phyloP scores from a whole-genome alignment of 1,140 invertebrate genomes.

The Bemisia tabaci region DNA sequence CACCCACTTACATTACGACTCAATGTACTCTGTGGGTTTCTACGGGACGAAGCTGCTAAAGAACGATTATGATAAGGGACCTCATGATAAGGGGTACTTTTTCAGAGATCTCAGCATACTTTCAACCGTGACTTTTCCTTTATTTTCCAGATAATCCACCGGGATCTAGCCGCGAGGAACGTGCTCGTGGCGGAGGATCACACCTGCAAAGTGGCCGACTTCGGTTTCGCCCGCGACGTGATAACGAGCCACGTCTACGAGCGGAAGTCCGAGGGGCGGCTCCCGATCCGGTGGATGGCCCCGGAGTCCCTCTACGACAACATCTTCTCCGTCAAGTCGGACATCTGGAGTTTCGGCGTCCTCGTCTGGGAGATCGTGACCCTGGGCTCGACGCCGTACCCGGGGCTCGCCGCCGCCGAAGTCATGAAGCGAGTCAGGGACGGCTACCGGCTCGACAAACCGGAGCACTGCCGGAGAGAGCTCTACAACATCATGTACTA shows the following conservation, averaged over 20 bases:
- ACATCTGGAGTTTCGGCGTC: constrained; percentile 88
- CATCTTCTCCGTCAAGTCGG: constrained; percentile 79
- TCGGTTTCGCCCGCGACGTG: constrained; percentile 81
- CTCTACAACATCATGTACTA: constrained; percentile 90
- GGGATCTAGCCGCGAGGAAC: constrained; percentile 83
- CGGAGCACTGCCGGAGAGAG: constrained; percentile 74
- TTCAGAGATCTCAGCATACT: no score
- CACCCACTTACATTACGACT: no score
- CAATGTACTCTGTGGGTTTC: no score
- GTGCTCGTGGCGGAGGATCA: constrained; percentile 76
- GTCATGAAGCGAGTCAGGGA: constrained; percentile 67
- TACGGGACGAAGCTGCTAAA: no score
- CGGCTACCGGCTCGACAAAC: constrained; percentile 72
- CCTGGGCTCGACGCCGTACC: constrained; percentile 78
- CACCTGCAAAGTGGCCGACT: constrained; percentile 85
- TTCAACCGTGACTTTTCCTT: no score
- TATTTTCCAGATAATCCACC: constrained; percentile 62
- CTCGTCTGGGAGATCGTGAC: constrained; percentile 88
- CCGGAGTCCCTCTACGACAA: constrained; percentile 85
- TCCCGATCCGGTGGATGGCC: constrained; percentile 77
- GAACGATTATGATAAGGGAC: no score
- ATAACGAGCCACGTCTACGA: constrained; percentile 74
- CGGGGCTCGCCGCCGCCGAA: constrained; percentile 67
- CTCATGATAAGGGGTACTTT: no score
- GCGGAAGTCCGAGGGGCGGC: constrained; percentile 69